These are phyloP conservation scores for Leptopilina syphax DNA, from an alignment of 2,888 invertebrate species.

Conservation along the genomic window DNA sequence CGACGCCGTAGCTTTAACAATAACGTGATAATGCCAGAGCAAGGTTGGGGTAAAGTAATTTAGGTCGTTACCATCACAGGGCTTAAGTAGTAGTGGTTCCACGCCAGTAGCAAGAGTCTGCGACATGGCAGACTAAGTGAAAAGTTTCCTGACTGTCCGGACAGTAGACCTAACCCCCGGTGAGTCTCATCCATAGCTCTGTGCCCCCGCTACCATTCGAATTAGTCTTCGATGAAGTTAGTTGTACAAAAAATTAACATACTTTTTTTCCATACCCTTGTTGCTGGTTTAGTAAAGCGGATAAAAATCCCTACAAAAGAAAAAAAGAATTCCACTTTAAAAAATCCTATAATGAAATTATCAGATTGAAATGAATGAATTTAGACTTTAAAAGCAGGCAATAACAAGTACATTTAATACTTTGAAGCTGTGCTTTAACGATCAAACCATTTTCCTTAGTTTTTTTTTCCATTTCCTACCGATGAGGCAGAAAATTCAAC, in stretches of 20 bases:
- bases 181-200: constrained; percentile 1
- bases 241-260: constrained; percentile 1
- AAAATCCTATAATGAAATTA: not conserved
- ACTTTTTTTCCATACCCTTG: not conserved
- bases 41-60: constrained; percentile 31
- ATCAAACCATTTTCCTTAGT: not conserved
- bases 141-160: constrained; percentile 56
- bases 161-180: constrained; percentile 32
- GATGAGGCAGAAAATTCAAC: constrained; percentile 16
- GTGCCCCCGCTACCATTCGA: not conserved
- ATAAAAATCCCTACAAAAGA: not conserved
- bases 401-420: constrained; percentile 5
- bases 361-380: not conserved
- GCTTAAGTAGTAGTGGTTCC: constrained; percentile 40
- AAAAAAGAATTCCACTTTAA: not conserved
- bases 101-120: constrained; percentile 36
- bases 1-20: constrained; percentile 30
- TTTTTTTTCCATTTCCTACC: not conserved
- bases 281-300: not conserved
- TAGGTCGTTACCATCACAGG: constrained; percentile 35
- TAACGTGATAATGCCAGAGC: constrained; percentile 24
- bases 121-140: constrained; percentile 54
- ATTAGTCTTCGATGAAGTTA: constrained; percentile 7
- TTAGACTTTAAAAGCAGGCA: not conserved
- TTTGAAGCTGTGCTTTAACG: constrained; percentile 22